Base-by-base conservation (phyloP, 2,113 vertebrate genomes). In the Procavia capensis region DNA sequence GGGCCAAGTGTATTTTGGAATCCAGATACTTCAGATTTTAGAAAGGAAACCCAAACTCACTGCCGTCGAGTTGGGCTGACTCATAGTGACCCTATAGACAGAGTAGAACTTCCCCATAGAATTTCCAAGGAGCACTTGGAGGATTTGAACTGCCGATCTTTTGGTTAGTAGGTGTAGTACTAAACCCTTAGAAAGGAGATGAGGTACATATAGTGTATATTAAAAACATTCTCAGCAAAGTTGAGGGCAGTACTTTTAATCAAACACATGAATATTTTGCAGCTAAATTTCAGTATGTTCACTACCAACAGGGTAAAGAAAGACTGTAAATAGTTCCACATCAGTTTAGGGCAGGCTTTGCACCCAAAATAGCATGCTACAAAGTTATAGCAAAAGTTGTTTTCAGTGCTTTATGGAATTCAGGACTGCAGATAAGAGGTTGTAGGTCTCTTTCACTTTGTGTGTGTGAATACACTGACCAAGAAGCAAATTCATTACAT, bases 271-370 rank as follows among this genome's bases (percentile, higher is more conserved):
- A 47, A 19, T 74, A 88, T 31, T 85, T 70, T 91, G 45, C 34
- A 64, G 25, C 85, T 79, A 95, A 57, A 64, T 36, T 6, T 83
- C 63, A 81, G 34, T 50, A 31, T 47, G n/a, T 45, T 88, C 85
- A 45, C 41, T 43, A 54, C 29, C 5, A 43, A 59, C 80, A 41
- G 74, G 25, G 36, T 92, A 75, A 90, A 59, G 75, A 91, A 75
- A 70, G 24, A 25, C 76, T 92, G 36, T 54, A n/a, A 88, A 78
- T 88, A 85, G 66, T 34, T 34, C 83, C 63, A 50, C 82, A 76
- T 95, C 61, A n/a, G 68, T 45, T 90, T 29, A 85, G 74, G 81
- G 78, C 45, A 70, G 41, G 20, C 43, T 90, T 93, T 93, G 80
- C 36, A 45, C 34, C n/a, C 25, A 11, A 89, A 59, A 84, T 88